Evolutionary conservation across 2,888 invertebrate genomes (phyloP), one percentile per base, ranked within the genome.

Genomic region (Salpingus planirostris): DNA sequence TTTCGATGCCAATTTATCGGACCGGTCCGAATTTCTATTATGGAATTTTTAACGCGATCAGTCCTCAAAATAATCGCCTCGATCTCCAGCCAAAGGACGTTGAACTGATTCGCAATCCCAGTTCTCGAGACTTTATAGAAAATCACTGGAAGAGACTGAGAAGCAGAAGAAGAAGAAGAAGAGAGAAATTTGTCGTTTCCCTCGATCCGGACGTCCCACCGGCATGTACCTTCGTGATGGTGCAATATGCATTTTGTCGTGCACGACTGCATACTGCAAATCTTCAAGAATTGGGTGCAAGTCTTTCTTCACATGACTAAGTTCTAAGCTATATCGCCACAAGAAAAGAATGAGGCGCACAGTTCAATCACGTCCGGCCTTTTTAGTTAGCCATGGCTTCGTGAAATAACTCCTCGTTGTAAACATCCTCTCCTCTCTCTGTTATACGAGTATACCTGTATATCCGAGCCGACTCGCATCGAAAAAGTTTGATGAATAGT

Each of bases 161-260:
- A n/a, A n/a, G n/a, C n/a, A n/a, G n/a, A n/a, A n/a, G n/a, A n/a
- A n/a, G n/a, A n/a, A n/a, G n/a, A n/a, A n/a, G n/a, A n/a, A n/a
- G n/a, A n/a, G n/a, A n/a, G n/a, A n/a, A n/a, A n/a, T n/a, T n/a
- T n/a, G n/a, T n/a, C n/a, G n/a, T n/a, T n/a, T n/a, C n/a, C n/a
- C n/a, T n/a, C n/a, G n/a, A n/a, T n/a, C n/a, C 18, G 18, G 23
- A 12, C 23, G 12, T 28, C 36, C 24, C 24, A 13, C 11, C 10
- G 26, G 29, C 31, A 31, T 27, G 33, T 24, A 13, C 24, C 24
- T 36, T 42, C 39, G 42, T 36, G 42, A 42, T 39, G 24, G 32
- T 33, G 39, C 39, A 39, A 42, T 42, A 42, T 42, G 42, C 42
- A 42, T 36, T 40, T 34, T 39, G 42, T 42, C 34, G 39, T 39